phyloP scores from a whole-genome alignment of 2,113 vertebrate genomes.

The Eonycteris spelaea region DNA sequence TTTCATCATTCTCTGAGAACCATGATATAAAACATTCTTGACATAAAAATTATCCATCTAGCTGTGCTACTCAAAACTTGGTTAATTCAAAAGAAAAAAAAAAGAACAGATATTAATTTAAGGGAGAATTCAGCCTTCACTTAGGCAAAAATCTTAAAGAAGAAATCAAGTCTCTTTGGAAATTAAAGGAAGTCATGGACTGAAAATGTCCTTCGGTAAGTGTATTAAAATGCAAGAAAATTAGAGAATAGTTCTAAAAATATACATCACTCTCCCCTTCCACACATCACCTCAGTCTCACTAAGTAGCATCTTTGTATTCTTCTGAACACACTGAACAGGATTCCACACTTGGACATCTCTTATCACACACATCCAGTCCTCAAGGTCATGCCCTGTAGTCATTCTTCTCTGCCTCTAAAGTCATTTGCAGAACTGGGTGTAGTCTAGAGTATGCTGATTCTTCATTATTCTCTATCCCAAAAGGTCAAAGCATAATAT shows the following conservation, averaged over 20 bases:
- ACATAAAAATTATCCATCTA: neutral
- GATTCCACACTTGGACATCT: constrained; percentile 1
- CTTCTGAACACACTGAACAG: neutral
- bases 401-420: constrained; percentile 56
- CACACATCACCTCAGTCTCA: neutral
- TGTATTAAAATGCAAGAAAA: constrained; percentile 8
- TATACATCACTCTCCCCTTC: neutral
- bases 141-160: constrained; percentile 17
- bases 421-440: constrained; percentile 63
- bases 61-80: neutral
- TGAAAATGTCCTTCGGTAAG: constrained; percentile 18
- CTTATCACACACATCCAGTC: constrained; percentile 63
- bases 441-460: constrained; percentile 38
- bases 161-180: constrained; percentile 34
- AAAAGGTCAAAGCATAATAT: constrained; percentile 64
- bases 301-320: neutral
- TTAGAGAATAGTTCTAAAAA: constrained; percentile 21
- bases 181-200: constrained; percentile 26
- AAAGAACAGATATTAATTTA: neutral
- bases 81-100: constrained; percentile 21
- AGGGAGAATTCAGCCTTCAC: neutral
- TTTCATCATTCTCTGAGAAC: constrained; percentile 10
- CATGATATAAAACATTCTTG: neutral
- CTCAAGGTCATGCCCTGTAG: neutral
- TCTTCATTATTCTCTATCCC: constrained; percentile 60